These are phyloP conservation scores for Echinops telfairi DNA, from an alignment of 2,113 vertebrate genomes.

Conservation along the genomic window DNA sequence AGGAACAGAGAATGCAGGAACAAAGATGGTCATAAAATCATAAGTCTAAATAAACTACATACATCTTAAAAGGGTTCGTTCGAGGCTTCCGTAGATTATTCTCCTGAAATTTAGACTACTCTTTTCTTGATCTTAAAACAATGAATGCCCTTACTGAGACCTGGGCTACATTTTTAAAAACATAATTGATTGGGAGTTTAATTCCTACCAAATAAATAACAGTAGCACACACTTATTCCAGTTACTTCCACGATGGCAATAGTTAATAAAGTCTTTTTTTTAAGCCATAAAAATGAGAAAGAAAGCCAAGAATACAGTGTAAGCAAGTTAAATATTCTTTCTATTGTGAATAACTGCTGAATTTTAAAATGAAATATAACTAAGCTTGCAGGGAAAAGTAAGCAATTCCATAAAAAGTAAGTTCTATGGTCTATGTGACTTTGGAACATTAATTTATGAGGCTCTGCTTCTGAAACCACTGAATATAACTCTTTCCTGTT, in stretches of 20 bases:
- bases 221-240: neutral
- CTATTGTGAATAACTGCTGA: neutral
- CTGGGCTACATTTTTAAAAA: neutral
- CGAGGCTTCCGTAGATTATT: neutral
- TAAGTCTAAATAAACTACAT: neutral
- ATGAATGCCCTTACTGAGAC: neutral
- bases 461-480: conserved; percentile 31
- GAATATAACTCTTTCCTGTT: conserved; percentile 1
- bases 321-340: conserved; percentile 17
- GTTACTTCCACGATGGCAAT: neutral
- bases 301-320: neutral
- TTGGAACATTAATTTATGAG: neutral
- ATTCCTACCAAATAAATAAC: conserved; percentile 6
- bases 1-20: neutral
- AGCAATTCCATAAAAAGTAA: conserved; percentile 30
- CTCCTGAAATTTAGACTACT: neutral
- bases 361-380: conserved; percentile 41
- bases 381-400: neutral
- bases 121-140: neutral
- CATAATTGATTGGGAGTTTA: neutral
- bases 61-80: neutral
- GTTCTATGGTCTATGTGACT: neutral
- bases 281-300: neutral
- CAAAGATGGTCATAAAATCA: neutral
- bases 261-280: neutral